Evolutionary conservation across 1,140 invertebrate genomes (phyloP).

Genomic region (Gryon sp.): DNA sequence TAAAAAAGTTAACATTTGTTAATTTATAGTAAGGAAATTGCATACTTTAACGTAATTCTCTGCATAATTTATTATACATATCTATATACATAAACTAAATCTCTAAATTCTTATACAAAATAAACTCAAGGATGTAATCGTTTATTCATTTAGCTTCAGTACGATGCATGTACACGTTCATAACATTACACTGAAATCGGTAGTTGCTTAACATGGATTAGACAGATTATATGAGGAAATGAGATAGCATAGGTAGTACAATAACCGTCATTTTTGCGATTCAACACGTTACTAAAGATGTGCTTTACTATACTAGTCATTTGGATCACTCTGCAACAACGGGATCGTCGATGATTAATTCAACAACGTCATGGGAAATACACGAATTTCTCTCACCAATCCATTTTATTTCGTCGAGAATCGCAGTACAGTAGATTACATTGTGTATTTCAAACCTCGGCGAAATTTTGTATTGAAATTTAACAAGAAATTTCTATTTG

Average conservation of each 20-base stretch:
- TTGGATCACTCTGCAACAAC: not conserved
- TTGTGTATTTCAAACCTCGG: not conserved
- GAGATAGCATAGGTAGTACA: not conserved
- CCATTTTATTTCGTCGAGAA: slow-evolving; percentile 25
- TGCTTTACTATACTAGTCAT: slow-evolving; percentile 4
- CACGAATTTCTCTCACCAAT: slow-evolving; percentile 2
- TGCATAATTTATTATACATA: no score
- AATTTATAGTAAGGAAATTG: no score
- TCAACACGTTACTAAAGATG: slow-evolving; percentile 1
- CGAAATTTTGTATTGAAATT: slow-evolving; percentile 27
- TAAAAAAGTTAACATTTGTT: no score
- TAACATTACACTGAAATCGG: not conserved
- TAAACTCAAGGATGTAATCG: no score
- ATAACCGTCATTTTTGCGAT: not conserved
- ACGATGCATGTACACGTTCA: not conserved
- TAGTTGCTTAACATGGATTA: slow-evolving; percentile 16
- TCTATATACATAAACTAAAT: no score
- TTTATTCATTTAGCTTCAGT: not conserved
- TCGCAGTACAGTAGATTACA: slow-evolving; percentile 20
- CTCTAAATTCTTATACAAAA: no score
- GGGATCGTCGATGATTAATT: slow-evolving; percentile 26
- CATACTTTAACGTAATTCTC: no score
- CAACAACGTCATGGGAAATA: slow-evolving; percentile 18
- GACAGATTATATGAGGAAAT: not conserved
- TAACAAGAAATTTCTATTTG: slow-evolving; percentile 8